Conservation (phyloP, 2,888 invertebrate genomes). For the Caprella mutica region DNA sequence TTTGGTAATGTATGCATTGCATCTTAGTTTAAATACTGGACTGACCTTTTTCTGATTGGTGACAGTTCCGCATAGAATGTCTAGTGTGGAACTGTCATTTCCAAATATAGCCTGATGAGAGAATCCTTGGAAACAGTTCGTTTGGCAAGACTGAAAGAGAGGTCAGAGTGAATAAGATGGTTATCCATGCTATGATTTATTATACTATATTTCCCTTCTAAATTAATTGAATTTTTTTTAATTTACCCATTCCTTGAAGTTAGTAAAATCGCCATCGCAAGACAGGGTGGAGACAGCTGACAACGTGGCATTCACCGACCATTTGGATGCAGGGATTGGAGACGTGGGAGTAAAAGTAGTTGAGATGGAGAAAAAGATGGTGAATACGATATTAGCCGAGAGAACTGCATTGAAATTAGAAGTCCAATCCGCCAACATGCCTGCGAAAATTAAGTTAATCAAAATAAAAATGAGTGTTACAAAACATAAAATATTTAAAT, state of each 20-base stretch:
- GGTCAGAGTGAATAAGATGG: no score
- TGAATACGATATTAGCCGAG: neutral
- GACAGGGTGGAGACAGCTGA: neutral
- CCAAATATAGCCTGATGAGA: no score
- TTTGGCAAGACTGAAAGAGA: no score
- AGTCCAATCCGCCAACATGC: neutral
- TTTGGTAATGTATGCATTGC: no score
- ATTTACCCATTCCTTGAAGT: no score
- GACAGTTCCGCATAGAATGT: no score
- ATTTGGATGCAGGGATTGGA: neutral
- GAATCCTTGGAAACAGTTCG: no score
- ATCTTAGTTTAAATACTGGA: no score
- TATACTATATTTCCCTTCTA: neutral
- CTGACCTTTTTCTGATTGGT: no score
- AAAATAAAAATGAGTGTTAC: neutral
- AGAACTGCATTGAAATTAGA: constrained; percentile 5
- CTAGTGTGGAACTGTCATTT: no score
- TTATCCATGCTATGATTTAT: no score
- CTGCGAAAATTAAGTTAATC: neutral
- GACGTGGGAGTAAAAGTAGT: neutral
- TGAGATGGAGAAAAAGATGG: neutral
- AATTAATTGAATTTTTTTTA: neutral
- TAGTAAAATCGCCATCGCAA: no score
- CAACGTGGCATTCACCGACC: neutral
- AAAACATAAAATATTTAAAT: neutral